Percentiles rank a stretch among this genome's conserved stretches.
Evolutionary conservation across 2,888 invertebrate genomes (phyloP).

Genomic region (Perizoma affinitatum): DNA sequence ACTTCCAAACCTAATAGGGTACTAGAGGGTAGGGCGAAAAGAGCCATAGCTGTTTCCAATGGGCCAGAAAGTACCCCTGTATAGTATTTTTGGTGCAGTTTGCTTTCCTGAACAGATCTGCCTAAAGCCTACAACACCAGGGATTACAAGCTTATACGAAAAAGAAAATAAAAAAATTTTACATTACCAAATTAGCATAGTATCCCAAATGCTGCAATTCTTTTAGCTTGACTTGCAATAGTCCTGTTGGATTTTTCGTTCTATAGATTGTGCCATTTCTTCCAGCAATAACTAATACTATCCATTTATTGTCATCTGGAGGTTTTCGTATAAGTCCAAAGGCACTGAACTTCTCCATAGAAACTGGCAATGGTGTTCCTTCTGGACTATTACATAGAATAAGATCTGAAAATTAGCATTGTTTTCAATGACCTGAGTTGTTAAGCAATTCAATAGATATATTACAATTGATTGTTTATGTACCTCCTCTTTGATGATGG

Average conservation of each 20-base stretch:
- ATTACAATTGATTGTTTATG: no score
- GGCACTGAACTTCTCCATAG: conserved; percentile 66
- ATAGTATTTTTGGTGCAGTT: no score
- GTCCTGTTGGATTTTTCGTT: conserved; percentile 81
- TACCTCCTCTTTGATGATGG: conserved; percentile 86
- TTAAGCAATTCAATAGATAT: no score
- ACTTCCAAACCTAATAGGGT: no score
- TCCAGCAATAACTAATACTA: conserved; percentile 84
- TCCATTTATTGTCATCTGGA: conserved; percentile 75
- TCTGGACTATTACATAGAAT: conserved; percentile 83
- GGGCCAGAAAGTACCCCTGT: no score
- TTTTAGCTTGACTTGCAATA: conserved; percentile 84
- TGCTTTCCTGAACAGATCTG: no score
- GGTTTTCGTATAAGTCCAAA: conserved; percentile 72
- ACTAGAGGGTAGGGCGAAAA: no score
- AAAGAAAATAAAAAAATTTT: no score
- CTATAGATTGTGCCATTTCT: conserved; percentile 85
- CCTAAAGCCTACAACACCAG: no score
- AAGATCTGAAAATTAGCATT: conserved; percentile 74
- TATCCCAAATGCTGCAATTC: conserved; percentile 86
- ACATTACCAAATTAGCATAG: conserved; percentile 77
- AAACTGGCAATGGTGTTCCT: conserved; percentile 76
- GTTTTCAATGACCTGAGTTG: no score
- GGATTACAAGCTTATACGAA: no score
- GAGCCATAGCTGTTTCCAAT: no score